Conservation (phyloP, 2,888 invertebrate species). For the Lasioglossum figueresi region DNA sequence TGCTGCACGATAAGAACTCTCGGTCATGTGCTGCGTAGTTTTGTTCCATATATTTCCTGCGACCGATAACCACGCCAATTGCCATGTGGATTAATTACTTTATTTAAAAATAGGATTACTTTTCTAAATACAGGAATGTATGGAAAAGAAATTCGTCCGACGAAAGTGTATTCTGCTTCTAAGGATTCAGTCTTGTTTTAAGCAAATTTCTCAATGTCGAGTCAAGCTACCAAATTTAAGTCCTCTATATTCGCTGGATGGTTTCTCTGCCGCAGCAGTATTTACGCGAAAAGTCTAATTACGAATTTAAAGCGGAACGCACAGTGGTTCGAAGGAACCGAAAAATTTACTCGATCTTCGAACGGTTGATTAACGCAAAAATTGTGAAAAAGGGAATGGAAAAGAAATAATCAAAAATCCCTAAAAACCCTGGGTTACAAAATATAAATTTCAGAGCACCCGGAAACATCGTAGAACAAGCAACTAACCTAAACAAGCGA, state of each 20-base stretch:
- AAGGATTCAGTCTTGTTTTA: not conserved
- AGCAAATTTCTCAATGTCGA: not conserved
- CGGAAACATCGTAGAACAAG: not conserved
- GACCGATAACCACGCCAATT: slow-evolving; percentile 40
- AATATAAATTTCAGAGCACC: not conserved
- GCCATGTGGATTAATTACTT: slow-evolving; percentile 23
- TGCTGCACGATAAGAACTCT: slow-evolving; percentile 51
- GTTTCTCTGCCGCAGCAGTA: not conserved
- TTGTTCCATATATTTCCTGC: slow-evolving; percentile 26
- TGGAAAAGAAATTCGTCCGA: not conserved
- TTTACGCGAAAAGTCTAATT: not conserved
- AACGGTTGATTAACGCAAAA: not conserved
- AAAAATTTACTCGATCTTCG: not conserved
- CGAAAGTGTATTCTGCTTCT: not conserved
- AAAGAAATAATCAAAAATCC: not conserved
- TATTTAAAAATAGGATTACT: too few relatives aligned
- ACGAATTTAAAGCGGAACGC: not conserved
- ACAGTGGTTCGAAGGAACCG: not conserved
- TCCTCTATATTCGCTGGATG: not conserved
- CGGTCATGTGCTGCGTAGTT: slow-evolving; percentile 21
- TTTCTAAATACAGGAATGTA: not conserved
- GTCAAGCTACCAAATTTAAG: not conserved
- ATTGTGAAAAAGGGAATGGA: too few relatives aligned
- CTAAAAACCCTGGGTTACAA: not conserved
- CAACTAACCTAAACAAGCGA: not conserved